These are phyloP conservation scores for Rhinatrema bivittatum DNA, from an alignment of 2,797 vertebrate species.

Conservation along the genomic window DNA sequence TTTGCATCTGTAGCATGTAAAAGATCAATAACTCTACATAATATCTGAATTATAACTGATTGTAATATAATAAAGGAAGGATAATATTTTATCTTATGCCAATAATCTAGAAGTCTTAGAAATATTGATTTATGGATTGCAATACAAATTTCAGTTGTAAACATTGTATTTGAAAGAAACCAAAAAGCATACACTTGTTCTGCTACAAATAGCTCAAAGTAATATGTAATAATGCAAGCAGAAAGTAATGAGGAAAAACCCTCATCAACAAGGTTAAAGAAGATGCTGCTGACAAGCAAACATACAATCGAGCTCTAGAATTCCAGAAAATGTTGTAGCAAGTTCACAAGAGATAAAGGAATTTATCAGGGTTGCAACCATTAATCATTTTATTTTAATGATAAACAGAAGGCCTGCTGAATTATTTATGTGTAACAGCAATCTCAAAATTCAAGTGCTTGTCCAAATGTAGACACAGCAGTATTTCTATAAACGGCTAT, in stretches of 20 bases:
- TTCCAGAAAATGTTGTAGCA: slow-evolving; percentile 6
- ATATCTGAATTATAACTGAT: no score
- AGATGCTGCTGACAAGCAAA: slow-evolving; percentile 17
- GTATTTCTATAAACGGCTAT: slow-evolving; percentile 21
- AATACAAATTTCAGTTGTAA: no score
- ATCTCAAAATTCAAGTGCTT: slow-evolving; percentile 19
- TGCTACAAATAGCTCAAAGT: no score
- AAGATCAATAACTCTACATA: no score
- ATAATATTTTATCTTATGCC: no score
- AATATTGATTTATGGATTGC: no score
- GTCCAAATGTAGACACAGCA: slow-evolving; percentile 23
- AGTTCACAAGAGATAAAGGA: slow-evolving; percentile 16
- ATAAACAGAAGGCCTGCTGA: slow-evolving; percentile 28
- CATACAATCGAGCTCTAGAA: not conserved
- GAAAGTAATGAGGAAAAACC: slow-evolving; percentile 4
- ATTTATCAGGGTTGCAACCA: slow-evolving; percentile 9
- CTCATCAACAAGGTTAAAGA: slow-evolving; percentile 27
- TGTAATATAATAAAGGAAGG: no score
- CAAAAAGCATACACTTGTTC: no score
- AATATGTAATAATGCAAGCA: not conserved
- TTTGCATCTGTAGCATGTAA: no score
- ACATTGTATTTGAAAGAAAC: no score
- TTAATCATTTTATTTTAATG: slow-evolving; percentile 37
- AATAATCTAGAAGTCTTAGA: no score
- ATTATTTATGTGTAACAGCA: slow-evolving; percentile 33